Evolutionary conservation across 2,888 invertebrate genomes (phyloP).

Genomic region (Sarcophaga variegata): DNA sequence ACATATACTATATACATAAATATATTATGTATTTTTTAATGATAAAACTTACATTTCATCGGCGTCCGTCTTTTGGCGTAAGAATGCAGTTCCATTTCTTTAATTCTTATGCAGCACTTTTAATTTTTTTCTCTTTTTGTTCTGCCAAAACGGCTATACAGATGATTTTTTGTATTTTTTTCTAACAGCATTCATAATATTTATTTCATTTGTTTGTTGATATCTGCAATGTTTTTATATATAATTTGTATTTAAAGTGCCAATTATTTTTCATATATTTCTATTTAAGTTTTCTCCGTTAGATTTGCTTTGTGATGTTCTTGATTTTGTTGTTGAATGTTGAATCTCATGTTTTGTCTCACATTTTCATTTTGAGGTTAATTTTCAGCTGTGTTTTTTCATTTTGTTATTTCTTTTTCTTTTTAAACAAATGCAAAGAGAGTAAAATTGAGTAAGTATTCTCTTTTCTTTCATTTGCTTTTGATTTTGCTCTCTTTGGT

Average conservation of each 20-base stretch:
- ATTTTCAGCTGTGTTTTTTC: conserved; percentile 48
- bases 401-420: neutral
- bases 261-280: conserved; percentile 18
- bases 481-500: neutral
- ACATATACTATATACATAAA: no score
- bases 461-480: conserved; percentile 13
- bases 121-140: neutral
- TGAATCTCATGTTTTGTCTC: conserved; percentile 64
- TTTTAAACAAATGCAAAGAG: conserved; percentile 16
- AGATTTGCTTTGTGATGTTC: conserved; percentile 36
- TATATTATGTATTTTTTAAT: neutral
- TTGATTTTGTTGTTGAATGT: conserved; percentile 41
- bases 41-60: conserved; percentile 77
- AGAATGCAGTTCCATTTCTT: conserved; percentile 78
- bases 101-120: conserved; percentile 18
- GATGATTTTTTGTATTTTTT: conserved; percentile 12
- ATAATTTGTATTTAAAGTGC: neutral
- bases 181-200: conserved; percentile 23
- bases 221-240: conserved; percentile 9
- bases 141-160: neutral
- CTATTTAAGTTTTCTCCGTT: neutral
- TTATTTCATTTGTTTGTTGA: conserved; percentile 20
- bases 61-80: conserved; percentile 77
- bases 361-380: conserved; percentile 71
- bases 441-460: conserved; percentile 5